Evolutionary conservation across 2,797 vertebrate species (phyloP).

Genomic region (Picus viridis): DNA sequence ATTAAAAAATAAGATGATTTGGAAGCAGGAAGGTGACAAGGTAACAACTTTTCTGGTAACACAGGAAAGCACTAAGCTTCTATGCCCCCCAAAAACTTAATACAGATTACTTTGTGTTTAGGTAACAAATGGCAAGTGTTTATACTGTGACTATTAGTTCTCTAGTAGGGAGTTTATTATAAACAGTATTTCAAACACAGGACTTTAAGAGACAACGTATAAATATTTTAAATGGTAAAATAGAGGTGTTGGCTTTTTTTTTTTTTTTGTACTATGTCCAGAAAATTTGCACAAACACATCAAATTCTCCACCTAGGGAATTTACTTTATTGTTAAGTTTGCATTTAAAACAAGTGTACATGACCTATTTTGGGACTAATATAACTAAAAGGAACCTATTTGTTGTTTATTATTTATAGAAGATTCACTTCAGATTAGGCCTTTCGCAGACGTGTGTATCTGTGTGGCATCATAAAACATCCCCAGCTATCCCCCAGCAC

Average conservation of each 20-base stretch:
- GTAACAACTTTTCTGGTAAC: neutral
- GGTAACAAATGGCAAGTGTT: conserved; percentile 45
- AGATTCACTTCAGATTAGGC: conserved; percentile 81
- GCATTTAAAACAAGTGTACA: conserved; percentile 79
- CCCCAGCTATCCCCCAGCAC: conserved; percentile 41
- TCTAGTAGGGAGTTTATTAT: conserved; percentile 71
- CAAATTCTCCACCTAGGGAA: conserved; percentile 77
- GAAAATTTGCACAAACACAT: conserved; percentile 81
- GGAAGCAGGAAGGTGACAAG: neutral
- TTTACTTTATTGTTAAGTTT: conserved; percentile 78
- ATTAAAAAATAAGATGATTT: conserved; percentile 1
- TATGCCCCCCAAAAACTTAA: conserved; percentile 4
- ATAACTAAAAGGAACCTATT: conserved; percentile 81
- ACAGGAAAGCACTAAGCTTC: neutral
- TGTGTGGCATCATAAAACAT: conserved; percentile 49
- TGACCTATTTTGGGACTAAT: conserved; percentile 82
- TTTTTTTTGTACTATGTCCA: conserved; percentile 71
- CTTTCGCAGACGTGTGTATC: conserved; percentile 58
- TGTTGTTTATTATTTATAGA: conserved; percentile 85
- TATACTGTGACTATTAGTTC: conserved; percentile 44
- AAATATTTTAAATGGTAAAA: conserved; percentile 81
- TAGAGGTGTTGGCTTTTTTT: conserved; percentile 73
- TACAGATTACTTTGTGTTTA: neutral
- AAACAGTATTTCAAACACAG: conserved; percentile 75
- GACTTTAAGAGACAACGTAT: conserved; percentile 75